Evolutionary conservation across 2,888 invertebrate species (phyloP), one percentile per base, ranked within the genome.

Genomic region (Agapostemon virescens): DNA sequence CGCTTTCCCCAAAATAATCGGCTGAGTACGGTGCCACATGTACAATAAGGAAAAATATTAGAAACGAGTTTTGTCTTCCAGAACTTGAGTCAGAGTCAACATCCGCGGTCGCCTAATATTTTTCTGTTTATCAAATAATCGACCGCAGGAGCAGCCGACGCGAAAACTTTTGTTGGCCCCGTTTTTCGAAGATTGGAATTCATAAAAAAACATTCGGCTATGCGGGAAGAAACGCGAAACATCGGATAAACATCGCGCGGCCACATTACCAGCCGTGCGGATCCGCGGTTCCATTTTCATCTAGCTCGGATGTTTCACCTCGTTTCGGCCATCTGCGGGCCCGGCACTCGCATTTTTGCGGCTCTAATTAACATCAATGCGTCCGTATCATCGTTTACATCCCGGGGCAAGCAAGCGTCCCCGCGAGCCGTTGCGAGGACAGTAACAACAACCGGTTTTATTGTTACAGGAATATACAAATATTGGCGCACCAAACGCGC

Each of bases 311-410:
- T 33, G 49, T 61, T 74, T 52, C 30, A 13, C 40, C 33, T 63
- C 38, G 40, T 26, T 74, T 63, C 68, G 49, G 38, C 15, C 40
- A 30, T 63, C 30, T n/a, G 30, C 40, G 17, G 26, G 20, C 3
- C 64, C 13, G 33, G n/a, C 6, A 20, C 38, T 52, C 63, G 49
- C 38, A 20, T 63, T 61, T 77, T 73, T 71, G 61, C 61, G 67
- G 52, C 71, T 79, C 71, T 71, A 71, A 79, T 79, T 71, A 77
- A 71, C 77, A 49, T 42, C 61, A 71, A 71, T 77, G 77, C 61
- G 30, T 15, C 20, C 23, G 20, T 23, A 55, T 45, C 69, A 38
- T 49, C 40, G 66, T 70, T 63, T 15, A 15, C 45, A 42, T 15
- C 33, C 20, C 52, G 33, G 11, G 38, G 17, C 9, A 9, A 55